phyloP scores from a whole-genome alignment of 1,140 invertebrate genomes.

The Bilobella aurantiaca region DNA sequence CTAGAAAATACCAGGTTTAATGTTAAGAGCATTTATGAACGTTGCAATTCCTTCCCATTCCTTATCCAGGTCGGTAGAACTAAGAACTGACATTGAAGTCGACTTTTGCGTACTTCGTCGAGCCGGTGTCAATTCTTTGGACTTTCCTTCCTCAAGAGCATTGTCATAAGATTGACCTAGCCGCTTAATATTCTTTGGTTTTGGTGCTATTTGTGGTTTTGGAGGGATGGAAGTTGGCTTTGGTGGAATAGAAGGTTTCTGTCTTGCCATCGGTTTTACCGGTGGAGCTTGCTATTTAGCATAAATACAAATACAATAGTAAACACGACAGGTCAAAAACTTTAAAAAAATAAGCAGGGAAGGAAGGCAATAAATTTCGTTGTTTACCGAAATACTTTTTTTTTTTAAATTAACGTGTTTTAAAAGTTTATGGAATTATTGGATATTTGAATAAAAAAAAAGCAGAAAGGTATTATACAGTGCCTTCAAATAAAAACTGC shows the following conservation, averaged over 20 bases:
- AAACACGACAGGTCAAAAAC: too few relatives aligned
- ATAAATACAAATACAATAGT: too few relatives aligned
- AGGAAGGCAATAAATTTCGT: too few relatives aligned
- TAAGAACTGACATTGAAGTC: slow-evolving; percentile 55
- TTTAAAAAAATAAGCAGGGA: too few relatives aligned
- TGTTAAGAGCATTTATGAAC: slow-evolving; percentile 81
- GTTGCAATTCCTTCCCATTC: slow-evolving; percentile 91
- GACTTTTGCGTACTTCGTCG: slow-evolving; percentile 43
- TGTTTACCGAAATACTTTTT: too few relatives aligned
- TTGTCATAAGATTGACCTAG: slow-evolving; percentile 48
- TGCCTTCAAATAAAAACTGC: too few relatives aligned
- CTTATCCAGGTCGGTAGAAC: slow-evolving; percentile 81
- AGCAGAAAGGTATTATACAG: too few relatives aligned
- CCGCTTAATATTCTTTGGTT: slow-evolving; percentile 32
- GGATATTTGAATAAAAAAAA: too few relatives aligned
- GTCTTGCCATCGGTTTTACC: neutral
- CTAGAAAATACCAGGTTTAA: slow-evolving; percentile 38
- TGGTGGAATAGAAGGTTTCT: slow-evolving; percentile 18
- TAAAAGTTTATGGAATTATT: too few relatives aligned
- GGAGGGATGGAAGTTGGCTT: slow-evolving; percentile 32
- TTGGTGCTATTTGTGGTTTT: slow-evolving; percentile 31
- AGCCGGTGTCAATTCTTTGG: slow-evolving; percentile 31
- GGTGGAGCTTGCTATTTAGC: too few relatives aligned
- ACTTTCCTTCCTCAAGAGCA: slow-evolving; percentile 46
- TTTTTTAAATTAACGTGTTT: too few relatives aligned